These are phyloP conservation scores for Ostrea denselamellosa DNA, from an alignment of 1,140 invertebrate genomes.

Conservation along the genomic window DNA sequence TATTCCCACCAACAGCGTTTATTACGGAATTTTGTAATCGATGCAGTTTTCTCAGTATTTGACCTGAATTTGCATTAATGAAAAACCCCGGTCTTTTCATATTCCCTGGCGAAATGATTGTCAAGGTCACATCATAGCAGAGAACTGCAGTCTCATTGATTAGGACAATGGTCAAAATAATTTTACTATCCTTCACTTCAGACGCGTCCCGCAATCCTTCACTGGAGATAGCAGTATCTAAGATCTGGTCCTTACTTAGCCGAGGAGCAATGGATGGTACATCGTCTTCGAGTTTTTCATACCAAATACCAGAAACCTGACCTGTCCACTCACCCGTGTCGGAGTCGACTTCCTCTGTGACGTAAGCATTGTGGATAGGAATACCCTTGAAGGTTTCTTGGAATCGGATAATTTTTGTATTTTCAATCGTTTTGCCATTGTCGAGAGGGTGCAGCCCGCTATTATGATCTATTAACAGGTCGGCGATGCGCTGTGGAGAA, in stretches of 20 bases:
- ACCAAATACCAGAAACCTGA: conserved; percentile 44
- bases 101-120: neutral
- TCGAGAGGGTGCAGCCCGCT: neutral
- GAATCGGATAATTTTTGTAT: conserved; percentile 46
- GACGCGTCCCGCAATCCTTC: neutral
- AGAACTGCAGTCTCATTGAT: conserved; percentile 27
- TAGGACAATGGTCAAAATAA: conserved; percentile 18
- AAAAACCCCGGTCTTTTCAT: conserved; percentile 41
- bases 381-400: conserved; percentile 58
- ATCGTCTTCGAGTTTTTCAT: conserved; percentile 43
- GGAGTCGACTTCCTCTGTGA: conserved; percentile 47
- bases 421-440: conserved; percentile 44
- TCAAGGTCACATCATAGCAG: conserved; percentile 50
- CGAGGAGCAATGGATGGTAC: conserved; percentile 17
- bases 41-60: conserved; percentile 37
- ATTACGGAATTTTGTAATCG: neutral
- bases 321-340: conserved; percentile 46
- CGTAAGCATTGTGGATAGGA: conserved; percentile 46
- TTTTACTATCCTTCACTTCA: neutral
- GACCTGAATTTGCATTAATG: conserved; percentile 53
- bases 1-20: conserved; percentile 55
- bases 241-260: conserved; percentile 15
- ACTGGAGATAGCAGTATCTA: conserved; percentile 18
- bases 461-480: neutral
- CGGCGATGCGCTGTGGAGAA: neutral